Evolutionary conservation across 2,113 vertebrate species (phyloP), one percentile per base, ranked within the genome.

Genomic region (Nibea coibor): DNA sequence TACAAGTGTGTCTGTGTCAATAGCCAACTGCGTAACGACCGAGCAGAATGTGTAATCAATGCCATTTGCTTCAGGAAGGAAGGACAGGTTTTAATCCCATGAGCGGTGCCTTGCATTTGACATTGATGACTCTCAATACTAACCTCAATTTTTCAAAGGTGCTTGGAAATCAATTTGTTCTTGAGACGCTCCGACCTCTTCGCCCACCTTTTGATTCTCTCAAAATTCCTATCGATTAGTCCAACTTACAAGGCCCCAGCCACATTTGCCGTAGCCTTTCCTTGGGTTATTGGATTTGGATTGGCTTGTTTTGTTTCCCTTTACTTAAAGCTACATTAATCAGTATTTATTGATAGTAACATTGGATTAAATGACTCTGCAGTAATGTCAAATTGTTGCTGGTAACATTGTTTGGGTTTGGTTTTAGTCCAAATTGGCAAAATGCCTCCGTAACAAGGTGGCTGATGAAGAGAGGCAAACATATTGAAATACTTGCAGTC

Each of bases 141-240:
- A 83, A 90, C 88, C 92, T 90, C 87, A 90, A 87, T 93, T 90
- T 93, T 92, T 89, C 84, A 85, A 80, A 85, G 74, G 63, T 24
- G 61, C 80, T 73, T 57, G 65, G 64, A 90, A 91, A 92, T 91
- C 91, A 88, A 93, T 90, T 92, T 92, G 87, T 89, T 91, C 85
- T 91, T 71, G 82, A 91, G 77, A 90, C 31, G 80, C 75, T 70
- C 82, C 19, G 84, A 92, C 91, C 90, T 86, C 83, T 73, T 82
- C 3, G n/a, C 53, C 83, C 88, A 85, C 88, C 89, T 90, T 90
- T 87, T 87, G 88, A 88, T 90, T 92, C 73, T 51, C 80, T 88
- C 72, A 82, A 84, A 90, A 91, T 89, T 92, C 76, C 63, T 35
- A 93, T 94, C 35, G 91, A 94, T 94, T 88, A 81, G 77, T 86